Evolutionary conservation across 2,888 invertebrate genomes (phyloP).

Genomic region (Tachina lurida): DNA sequence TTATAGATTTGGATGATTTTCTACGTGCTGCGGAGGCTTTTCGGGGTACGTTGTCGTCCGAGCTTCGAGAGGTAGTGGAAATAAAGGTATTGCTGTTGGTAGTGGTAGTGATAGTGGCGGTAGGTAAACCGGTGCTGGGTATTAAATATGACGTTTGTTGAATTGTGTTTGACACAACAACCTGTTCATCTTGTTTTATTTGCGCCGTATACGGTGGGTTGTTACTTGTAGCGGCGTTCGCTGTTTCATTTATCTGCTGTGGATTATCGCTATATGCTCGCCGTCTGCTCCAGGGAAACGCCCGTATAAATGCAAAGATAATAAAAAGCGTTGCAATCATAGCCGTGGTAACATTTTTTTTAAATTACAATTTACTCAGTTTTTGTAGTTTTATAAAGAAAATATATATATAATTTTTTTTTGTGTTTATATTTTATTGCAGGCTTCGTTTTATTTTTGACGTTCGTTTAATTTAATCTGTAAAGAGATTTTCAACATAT

Average conservation of each 20-base stretch:
- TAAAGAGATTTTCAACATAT: slow-evolving; percentile 29
- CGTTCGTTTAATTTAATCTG: slow-evolving; percentile 21
- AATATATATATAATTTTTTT: background rate
- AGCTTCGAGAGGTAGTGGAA: background rate
- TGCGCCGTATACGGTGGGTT: slow-evolving; percentile 47
- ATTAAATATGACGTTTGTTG: slow-evolving; percentile 40
- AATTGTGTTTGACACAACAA: slow-evolving; percentile 57
- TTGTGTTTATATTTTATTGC: slow-evolving; percentile 1
- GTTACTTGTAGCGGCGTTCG: slow-evolving; percentile 42
- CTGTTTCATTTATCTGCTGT: slow-evolving; percentile 5
- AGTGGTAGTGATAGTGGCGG: background rate
- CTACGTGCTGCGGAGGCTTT: slow-evolving; percentile 72
- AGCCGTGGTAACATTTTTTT: slow-evolving; percentile 69
- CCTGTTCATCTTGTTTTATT: slow-evolving; percentile 20
- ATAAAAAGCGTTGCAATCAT: slow-evolving; percentile 83
- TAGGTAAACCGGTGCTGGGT: slow-evolving; percentile 24
- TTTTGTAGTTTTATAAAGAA: slow-evolving; percentile 17
- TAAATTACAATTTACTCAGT: slow-evolving; percentile 13
- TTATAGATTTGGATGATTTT: slow-evolving; percentile 77
- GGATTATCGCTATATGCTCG: slow-evolving; percentile 53
- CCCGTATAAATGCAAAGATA: slow-evolving; percentile 82
- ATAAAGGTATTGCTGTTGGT: slow-evolving; percentile 4
- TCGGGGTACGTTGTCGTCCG: slow-evolving; percentile 40
- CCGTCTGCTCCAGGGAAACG: slow-evolving; percentile 81
- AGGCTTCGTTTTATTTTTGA: background rate